A percentile compares a stretch with the other conserved stretches of the same genome.
phyloP scores from a whole-genome alignment of 2,888 invertebrate genomes.

The Trichogramma dendrolimi region DNA sequence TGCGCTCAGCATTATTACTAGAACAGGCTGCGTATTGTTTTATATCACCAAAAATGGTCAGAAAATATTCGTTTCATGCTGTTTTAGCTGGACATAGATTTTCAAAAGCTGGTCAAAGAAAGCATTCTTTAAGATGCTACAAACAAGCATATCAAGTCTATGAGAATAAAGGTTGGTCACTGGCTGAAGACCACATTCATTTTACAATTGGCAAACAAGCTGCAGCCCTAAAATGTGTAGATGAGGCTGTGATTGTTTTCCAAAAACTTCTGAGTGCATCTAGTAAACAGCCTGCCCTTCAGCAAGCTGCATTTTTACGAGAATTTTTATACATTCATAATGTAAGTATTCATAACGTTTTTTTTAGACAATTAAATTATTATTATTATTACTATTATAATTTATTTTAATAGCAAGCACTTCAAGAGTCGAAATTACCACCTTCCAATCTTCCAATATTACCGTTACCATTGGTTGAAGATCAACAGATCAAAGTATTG shows the following conservation, averaged over 20 bases:
- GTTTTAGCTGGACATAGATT: conserved; percentile 94
- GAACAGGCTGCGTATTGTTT: conserved; percentile 96
- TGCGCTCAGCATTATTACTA: conserved; percentile 85
- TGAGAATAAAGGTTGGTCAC: conserved; percentile 76
- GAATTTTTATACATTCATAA: conserved; percentile 84
- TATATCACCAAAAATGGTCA: conserved; percentile 69
- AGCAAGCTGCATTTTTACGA: conserved; percentile 76
- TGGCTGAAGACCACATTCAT: conserved; percentile 93
- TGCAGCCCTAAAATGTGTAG: conserved; percentile 69
- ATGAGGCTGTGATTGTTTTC: conserved; percentile 71
- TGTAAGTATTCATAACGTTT: conserved; percentile 54
- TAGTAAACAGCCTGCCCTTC: conserved; percentile 67
- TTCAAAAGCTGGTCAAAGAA: conserved; percentile 86
- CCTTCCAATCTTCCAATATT: conserved; percentile 58
- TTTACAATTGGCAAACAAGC: conserved; percentile 90
- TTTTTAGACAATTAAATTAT: conserved; percentile 5
- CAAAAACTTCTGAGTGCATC: conserved; percentile 70
- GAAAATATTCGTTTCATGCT: conserved; percentile 95
- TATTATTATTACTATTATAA: neutral
- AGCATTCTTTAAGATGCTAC: conserved; percentile 88
- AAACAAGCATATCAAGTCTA: conserved; percentile 86
- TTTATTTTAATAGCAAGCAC: conserved; percentile 5
- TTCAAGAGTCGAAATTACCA: conserved; percentile 42
- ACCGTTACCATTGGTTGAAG: conserved; percentile 71
- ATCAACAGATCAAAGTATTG: conserved; percentile 67